Evolutionary conservation across 2,888 invertebrate genomes (phyloP).

Genomic region (Nomada fabriciana): DNA sequence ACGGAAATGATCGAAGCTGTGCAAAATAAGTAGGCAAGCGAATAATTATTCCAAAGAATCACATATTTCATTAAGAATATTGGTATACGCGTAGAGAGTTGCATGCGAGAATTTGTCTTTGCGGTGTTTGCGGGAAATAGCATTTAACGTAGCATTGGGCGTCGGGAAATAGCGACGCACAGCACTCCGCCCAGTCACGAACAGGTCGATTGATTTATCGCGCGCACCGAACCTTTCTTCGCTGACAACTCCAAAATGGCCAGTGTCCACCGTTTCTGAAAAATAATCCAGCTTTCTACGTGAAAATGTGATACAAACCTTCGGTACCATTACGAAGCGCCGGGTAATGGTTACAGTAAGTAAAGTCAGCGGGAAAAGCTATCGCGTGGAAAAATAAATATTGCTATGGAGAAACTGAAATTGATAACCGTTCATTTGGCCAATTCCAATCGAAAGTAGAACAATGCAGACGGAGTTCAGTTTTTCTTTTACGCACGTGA

Average conservation of each 20-base stretch:
- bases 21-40: too few species aligned
- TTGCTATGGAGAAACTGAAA: neutral
- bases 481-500: neutral
- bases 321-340: neutral
- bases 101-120: conserved; percentile 1
- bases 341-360: neutral
- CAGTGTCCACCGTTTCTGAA: neutral
- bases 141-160: neutral
- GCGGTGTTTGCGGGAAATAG: neutral
- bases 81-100: neutral
- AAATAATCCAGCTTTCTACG: neutral
- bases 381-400: neutral
- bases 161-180: neutral
- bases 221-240: neutral
- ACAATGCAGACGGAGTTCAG: neutral
- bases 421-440: neutral
- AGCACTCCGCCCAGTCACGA: neutral
- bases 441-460: neutral
- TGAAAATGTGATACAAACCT: neutral
- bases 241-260: conserved; percentile 1
- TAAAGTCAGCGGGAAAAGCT: neutral
- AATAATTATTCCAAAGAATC: too few species aligned
- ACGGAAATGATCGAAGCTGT: too few species aligned
- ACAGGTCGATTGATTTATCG: conserved; percentile 19
- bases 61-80: neutral